These are phyloP conservation scores for Masticophis lateralis DNA, from an alignment of 2,797 vertebrate species.

Conservation along the genomic window DNA sequence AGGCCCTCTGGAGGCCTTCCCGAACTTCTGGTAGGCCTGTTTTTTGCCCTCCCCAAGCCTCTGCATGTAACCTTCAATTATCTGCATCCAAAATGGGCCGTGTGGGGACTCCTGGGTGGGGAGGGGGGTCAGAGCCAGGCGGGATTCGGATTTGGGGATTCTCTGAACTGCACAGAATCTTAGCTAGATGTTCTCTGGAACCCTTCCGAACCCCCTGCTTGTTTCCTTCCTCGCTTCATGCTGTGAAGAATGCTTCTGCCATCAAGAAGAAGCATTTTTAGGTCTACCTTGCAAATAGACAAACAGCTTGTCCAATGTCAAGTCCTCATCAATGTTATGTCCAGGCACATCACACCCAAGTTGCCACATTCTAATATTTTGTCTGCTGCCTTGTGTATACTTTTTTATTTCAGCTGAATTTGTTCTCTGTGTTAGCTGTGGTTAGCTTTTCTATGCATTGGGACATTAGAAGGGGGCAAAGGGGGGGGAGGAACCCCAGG, in stretches of 20 bases:
- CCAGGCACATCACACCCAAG: neutral
- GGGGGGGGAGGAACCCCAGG: rapidly evolving
- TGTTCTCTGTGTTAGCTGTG: neutral
- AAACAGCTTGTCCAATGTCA: neutral
- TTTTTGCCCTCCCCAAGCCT: too few relatives aligned
- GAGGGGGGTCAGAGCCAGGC: too few relatives aligned
- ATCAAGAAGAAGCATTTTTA: neutral
- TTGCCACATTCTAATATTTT: neutral
- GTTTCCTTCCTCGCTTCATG: neutral
- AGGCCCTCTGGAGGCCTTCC: too few relatives aligned
- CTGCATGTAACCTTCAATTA: too few relatives aligned
- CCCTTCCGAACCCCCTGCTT: too few relatives aligned
- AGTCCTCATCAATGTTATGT: neutral
- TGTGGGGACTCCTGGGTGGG: too few relatives aligned
- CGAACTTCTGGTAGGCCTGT: too few relatives aligned
- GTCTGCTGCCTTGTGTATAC: neutral
- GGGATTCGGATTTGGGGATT: too few relatives aligned
- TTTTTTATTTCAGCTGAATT: neutral
- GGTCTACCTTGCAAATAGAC: neutral
- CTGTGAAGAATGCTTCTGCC: neutral
- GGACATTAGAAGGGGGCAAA: neutral
- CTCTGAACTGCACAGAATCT: too few relatives aligned
- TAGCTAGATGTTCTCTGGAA: too few relatives aligned
- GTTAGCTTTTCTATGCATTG: neutral
- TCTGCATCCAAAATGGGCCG: too few relatives aligned